Percentiles rank a stretch among this genome's conserved stretches.
Conservation (phyloP, 2,797 vertebrate species). For the Lateolabrax maculatus region DNA sequence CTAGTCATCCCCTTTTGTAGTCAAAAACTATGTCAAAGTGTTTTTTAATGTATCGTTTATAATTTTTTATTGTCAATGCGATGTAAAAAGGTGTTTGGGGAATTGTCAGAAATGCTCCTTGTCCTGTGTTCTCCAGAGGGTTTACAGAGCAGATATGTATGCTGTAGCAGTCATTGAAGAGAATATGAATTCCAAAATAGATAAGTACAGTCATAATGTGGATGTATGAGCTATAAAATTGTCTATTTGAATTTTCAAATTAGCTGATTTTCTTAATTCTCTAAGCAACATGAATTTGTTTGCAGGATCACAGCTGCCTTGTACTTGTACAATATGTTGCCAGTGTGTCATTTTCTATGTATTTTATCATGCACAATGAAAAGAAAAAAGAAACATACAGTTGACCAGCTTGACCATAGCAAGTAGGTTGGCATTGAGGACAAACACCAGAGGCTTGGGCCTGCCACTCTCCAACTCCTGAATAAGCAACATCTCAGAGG, state of each 20-base stretch:
- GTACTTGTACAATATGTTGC: not conserved
- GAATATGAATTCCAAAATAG: not conserved
- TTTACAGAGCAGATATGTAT: not conserved
- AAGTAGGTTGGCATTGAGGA: constrained; percentile 98
- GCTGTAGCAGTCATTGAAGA: not conserved
- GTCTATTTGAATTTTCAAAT: not conserved
- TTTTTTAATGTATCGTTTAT: not conserved
- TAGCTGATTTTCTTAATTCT: not conserved
- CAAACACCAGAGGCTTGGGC: constrained; percentile 96
- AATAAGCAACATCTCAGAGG: constrained; percentile 94
- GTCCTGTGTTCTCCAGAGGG: too few relatives aligned
- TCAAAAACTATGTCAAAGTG: not conserved
- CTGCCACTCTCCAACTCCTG: constrained; percentile 95
- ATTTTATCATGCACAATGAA: not conserved
- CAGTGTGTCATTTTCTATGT: not conserved
- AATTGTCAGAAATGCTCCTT: too few relatives aligned
- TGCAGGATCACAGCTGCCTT: not conserved
- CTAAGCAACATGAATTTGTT: not conserved
- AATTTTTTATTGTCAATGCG: not conserved
- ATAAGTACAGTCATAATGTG: not conserved
- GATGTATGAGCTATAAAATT: not conserved
- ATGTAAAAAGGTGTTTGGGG: not conserved
- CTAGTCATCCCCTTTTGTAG: not conserved
- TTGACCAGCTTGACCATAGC: constrained; percentile 99
- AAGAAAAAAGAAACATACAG: constrained; percentile 83